These are phyloP conservation scores for Sicus ferrugineus DNA, from an alignment of 2,888 invertebrate genomes.

Conservation along the genomic window DNA sequence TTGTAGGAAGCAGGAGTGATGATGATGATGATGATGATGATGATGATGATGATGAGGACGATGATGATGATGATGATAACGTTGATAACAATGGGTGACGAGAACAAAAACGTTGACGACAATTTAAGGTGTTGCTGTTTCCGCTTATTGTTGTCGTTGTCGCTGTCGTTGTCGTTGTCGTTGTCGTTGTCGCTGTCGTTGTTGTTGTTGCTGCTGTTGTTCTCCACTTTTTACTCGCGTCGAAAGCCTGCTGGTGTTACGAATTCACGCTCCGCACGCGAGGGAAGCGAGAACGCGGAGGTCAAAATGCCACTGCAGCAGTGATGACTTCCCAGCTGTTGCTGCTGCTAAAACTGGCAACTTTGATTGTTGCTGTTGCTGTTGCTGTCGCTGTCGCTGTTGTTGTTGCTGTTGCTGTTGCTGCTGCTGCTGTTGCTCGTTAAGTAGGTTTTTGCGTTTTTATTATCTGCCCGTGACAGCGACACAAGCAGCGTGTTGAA, in stretches of 20 bases:
- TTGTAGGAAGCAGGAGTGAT: background rate
- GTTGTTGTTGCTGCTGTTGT: background rate
- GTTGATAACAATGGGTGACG: too few relatives aligned
- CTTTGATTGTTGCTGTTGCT: background rate
- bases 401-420: background rate
- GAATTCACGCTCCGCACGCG: constrained; percentile 1
- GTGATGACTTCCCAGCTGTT: constrained; percentile 4
- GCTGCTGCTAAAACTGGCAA: background rate
- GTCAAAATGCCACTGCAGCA: constrained; percentile 18
- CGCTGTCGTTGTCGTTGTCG: background rate
- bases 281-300: constrained; percentile 20
- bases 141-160: background rate
- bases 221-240: background rate
- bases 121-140: background rate
- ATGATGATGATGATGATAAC: background rate
- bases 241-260: background rate
- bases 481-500: background rate
- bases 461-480: background rate
- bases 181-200: too few relatives aligned
- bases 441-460: background rate
- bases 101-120: background rate
- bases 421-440: constrained; percentile 6
- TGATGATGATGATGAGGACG: background rate
- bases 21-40: background rate
- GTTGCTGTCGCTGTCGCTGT: background rate